Evolutionary conservation across 2,797 vertebrate species (phyloP).

Genomic region (Neosilurus mollespiculum): DNA sequence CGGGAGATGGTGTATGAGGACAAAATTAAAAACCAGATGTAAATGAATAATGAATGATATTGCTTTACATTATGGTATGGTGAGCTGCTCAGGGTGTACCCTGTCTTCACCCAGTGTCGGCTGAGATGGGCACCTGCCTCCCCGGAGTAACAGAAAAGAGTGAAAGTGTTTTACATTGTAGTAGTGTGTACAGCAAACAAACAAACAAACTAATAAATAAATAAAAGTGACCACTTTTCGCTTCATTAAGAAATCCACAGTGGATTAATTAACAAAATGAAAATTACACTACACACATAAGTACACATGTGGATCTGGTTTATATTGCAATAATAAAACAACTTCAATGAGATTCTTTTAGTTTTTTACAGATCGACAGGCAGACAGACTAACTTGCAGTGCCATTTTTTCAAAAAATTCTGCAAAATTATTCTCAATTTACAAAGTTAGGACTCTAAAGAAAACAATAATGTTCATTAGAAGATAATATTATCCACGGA

Average conservation of each 20-base stretch:
- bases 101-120: no score
- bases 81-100: no score
- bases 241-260: background rate
- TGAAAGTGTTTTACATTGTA: background rate
- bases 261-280: background rate
- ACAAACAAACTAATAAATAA: no score
- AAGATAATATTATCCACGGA: no score
- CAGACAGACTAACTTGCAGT: background rate
- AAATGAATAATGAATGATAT: background rate
- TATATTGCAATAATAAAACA: background rate
- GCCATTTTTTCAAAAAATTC: background rate
- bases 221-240: background rate
- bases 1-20: constrained; percentile 8
- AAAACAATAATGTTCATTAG: no score
- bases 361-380: background rate
- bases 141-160: no score
- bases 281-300: background rate
- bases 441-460: no score
- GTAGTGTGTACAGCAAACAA: background rate
- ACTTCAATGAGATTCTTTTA: background rate
- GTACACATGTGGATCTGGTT: background rate
- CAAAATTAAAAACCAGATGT: background rate
- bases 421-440: no score
- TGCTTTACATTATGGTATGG: background rate
- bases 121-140: no score